These are phyloP conservation scores for Ostrea edulis DNA, from an alignment of 1,140 invertebrate genomes.

Conservation along the genomic window DNA sequence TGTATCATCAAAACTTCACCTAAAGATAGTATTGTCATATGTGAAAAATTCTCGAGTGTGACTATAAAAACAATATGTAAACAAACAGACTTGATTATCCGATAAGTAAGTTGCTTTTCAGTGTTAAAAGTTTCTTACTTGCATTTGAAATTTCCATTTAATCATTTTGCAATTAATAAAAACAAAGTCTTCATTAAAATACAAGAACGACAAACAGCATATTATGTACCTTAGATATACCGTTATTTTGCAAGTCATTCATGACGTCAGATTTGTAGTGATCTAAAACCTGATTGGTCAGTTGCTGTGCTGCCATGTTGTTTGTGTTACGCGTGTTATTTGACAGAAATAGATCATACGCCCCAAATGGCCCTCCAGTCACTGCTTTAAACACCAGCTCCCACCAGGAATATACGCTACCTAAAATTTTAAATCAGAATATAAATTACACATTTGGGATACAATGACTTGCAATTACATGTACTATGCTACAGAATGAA, in stretches of 20 bases:
- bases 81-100: too few species aligned
- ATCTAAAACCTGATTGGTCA: constrained; percentile 13
- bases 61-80: background rate
- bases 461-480: too few species aligned
- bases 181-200: background rate
- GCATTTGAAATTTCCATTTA: too few species aligned
- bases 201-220: background rate
- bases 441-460: too few species aligned
- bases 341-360: background rate
- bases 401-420: background rate
- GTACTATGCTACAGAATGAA: too few species aligned
- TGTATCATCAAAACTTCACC: too few species aligned
- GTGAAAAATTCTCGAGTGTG: too few species aligned
- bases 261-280: constrained; percentile 17
- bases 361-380: constrained; percentile 3
- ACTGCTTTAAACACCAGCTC: background rate
- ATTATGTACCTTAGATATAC: background rate
- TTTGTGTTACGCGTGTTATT: background rate
- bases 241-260: background rate
- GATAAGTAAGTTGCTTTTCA: background rate
- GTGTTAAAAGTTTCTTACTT: too few species aligned
- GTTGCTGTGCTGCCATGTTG: background rate
- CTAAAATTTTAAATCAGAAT: background rate
- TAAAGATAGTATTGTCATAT: too few species aligned
- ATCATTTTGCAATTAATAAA: too few species aligned